Conservation (phyloP, 2,888 invertebrate species). For the Aelia acuminata region DNA sequence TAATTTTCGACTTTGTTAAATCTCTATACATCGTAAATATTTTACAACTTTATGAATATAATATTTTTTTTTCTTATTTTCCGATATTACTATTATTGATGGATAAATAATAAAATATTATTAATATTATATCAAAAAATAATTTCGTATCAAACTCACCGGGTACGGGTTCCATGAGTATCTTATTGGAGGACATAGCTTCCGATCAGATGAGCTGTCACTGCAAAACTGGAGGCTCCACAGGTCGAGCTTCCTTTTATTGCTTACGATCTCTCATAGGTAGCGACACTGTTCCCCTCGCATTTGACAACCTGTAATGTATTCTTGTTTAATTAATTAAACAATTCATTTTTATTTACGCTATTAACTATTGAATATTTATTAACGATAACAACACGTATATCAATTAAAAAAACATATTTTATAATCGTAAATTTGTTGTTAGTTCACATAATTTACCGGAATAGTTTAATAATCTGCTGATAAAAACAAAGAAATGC, state of each 20-base stretch:
- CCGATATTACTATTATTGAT: too few species aligned
- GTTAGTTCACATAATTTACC: too few species aligned
- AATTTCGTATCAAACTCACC: not conserved
- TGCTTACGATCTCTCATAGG: not conserved
- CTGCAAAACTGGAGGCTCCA: constrained; percentile 37
- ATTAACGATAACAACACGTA: not conserved
- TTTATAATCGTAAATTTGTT: too few species aligned
- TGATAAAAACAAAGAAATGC: too few species aligned
- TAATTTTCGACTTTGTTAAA: too few species aligned
- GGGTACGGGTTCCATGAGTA: not conserved
- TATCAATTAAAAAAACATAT: too few species aligned
- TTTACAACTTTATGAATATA: too few species aligned
- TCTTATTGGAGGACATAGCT: not conserved
- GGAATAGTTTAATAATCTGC: too few species aligned
- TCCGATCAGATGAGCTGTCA: not conserved
- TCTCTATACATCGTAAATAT: too few species aligned
- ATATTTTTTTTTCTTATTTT: too few species aligned
- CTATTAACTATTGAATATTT: not conserved
- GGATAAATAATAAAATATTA: too few species aligned
- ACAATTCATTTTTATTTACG: not conserved
- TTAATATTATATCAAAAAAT: not conserved
- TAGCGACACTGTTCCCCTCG: constrained; percentile 43
- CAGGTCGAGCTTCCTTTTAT: constrained; percentile 35
- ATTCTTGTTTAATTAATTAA: not conserved
- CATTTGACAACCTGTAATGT: not conserved